A percentile compares a stretch with the other conserved stretches of the same genome.
These are phyloP conservation scores for Silurus meridionalis DNA, from an alignment of 2,113 vertebrate species.

Conservation along the genomic window DNA sequence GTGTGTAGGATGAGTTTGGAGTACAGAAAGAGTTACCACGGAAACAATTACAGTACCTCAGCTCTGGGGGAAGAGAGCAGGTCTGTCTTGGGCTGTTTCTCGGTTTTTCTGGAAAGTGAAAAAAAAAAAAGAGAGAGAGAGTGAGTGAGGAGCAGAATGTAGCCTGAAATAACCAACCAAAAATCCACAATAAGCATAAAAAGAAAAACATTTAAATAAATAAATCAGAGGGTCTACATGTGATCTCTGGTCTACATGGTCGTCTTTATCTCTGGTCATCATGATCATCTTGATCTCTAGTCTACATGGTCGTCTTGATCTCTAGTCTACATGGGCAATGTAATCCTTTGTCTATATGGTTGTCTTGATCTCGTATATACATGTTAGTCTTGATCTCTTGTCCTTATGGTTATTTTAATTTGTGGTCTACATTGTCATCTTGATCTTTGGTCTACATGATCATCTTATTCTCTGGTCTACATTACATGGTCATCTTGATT, in stretches of 20 bases:
- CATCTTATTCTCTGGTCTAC: too few relatives aligned
- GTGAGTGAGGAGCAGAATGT: conserved; percentile 6
- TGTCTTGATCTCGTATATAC: too few relatives aligned
- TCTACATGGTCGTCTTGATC: not conserved
- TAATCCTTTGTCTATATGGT: too few relatives aligned
- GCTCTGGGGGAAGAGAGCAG: conserved; percentile 76
- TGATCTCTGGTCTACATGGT: not conserved
- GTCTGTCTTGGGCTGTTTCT: conserved; percentile 70
- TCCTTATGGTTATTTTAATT: not conserved
- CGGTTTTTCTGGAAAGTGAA: conserved; percentile 66
- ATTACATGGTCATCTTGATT: too few relatives aligned
- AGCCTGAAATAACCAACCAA: not conserved
- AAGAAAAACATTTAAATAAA: not conserved
- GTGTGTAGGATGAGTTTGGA: conserved; percentile 24
- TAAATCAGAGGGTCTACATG: not conserved
- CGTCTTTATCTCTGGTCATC: not conserved
- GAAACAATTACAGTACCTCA: conserved; percentile 68
- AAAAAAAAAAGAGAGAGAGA: conserved; percentile 33
- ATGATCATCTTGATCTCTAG: not conserved
- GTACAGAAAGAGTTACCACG: conserved; percentile 58
- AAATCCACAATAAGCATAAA: not conserved
- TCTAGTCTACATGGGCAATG: not conserved
- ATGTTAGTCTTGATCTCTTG: not conserved
- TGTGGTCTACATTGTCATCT: too few relatives aligned
- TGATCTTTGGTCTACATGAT: too few relatives aligned